phyloP scores from a whole-genome alignment of 2,113 vertebrate species.

The Ameiurus melas region DNA sequence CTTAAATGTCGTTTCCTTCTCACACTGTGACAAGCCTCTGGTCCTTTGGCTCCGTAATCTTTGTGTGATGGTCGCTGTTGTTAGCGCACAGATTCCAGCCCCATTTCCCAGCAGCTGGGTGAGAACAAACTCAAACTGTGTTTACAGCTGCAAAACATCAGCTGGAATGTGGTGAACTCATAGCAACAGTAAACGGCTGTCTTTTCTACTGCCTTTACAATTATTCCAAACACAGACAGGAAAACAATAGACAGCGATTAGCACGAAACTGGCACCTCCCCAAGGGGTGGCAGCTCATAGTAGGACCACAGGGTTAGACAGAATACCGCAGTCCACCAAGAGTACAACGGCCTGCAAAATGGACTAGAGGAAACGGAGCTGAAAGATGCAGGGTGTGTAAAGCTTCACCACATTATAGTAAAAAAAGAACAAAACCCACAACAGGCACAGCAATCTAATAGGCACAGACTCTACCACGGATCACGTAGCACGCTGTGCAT shows the following conservation, averaged over 20 bases:
- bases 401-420: not conserved
- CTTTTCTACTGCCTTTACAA: constrained; percentile 41
- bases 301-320: constrained; percentile 18
- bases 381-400: not conserved
- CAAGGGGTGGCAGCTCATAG: constrained; percentile 43
- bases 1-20: not conserved
- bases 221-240: constrained; percentile 48
- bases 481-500: not conserved
- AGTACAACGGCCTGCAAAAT: constrained; percentile 16
- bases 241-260: constrained; percentile 52
- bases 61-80: constrained; percentile 22
- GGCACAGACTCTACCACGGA: not conserved
- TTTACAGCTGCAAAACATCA: constrained; percentile 58
- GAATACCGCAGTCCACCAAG: constrained; percentile 30
- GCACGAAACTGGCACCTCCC: constrained; percentile 46
- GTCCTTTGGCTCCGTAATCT: constrained; percentile 12
- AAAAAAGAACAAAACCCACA: not conserved
- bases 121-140: constrained; percentile 51
- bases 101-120: constrained; percentile 52
- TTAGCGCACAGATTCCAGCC: constrained; percentile 40
- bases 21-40: constrained; percentile 5
- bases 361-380: not conserved
- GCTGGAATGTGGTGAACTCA: constrained; percentile 33
- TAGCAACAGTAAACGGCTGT: constrained; percentile 31
- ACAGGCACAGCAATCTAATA: not conserved